Evolutionary conservation across 2,888 invertebrate genomes (phyloP).

Genomic region (Hetaerina titia): DNA sequence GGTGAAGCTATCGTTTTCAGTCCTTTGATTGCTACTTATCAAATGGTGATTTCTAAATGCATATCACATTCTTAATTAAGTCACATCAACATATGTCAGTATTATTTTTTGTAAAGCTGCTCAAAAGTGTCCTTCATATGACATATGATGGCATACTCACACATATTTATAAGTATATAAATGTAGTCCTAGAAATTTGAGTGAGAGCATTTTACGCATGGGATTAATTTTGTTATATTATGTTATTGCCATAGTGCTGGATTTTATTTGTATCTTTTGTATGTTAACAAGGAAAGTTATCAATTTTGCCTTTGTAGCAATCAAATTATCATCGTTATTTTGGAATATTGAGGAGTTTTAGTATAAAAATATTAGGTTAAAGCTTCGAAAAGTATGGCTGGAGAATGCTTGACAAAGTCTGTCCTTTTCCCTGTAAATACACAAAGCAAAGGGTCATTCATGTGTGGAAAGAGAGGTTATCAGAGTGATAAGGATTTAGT

Average conservation of each 20-base stretch:
- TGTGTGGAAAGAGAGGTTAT: background rate
- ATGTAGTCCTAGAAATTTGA: background rate
- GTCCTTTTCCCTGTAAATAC: background rate
- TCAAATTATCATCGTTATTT: background rate
- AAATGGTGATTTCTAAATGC: constrained; percentile 49
- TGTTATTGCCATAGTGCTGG: background rate
- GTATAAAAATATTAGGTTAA: background rate
- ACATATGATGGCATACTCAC: constrained; percentile 31
- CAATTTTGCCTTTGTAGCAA: background rate
- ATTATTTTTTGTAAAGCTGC: constrained; percentile 40
- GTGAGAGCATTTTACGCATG: background rate
- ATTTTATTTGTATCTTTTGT: background rate
- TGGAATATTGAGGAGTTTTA: background rate
- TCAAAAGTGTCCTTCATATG: constrained; percentile 50
- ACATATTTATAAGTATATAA: constrained; percentile 20
- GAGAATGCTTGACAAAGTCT: background rate
- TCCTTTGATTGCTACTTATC: constrained; percentile 2
- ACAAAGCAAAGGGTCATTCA: background rate
- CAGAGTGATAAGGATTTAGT: background rate
- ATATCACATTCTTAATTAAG: constrained; percentile 49
- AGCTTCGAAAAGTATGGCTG: background rate
- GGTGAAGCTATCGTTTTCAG: constrained; percentile 6
- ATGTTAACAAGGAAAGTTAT: background rate
- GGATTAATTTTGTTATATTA: background rate
- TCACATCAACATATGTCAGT: constrained; percentile 46